A percentile compares a stretch with the other conserved stretches of the same genome.
phyloP scores from a whole-genome alignment of 2,113 vertebrate species.

The Ascaphus truei region DNA sequence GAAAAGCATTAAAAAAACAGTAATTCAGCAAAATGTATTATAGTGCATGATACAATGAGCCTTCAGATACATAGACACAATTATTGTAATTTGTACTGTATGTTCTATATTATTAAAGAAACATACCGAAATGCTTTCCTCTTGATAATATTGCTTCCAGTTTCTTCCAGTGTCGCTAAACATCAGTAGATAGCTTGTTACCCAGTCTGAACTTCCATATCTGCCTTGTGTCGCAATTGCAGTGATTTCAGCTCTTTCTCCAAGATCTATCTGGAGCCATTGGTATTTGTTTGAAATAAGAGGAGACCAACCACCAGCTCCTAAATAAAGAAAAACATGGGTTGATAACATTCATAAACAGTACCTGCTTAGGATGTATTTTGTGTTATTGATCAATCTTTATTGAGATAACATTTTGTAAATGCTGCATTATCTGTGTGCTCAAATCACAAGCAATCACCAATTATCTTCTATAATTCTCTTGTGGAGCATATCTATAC shows the following conservation, averaged over 20 bases:
- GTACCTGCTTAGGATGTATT: no score
- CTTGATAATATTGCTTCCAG: slow-evolving; percentile 86
- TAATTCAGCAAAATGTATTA: slow-evolving; percentile 9
- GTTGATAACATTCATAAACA: no score
- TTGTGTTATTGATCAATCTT: neutral
- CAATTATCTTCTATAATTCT: no score
- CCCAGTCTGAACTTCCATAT: slow-evolving; percentile 90
- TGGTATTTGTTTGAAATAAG: slow-evolving; percentile 80
- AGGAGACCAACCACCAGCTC: slow-evolving; percentile 93
- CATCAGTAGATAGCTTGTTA: slow-evolving; percentile 82
- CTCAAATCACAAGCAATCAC: no score
- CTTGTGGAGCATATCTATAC: no score
- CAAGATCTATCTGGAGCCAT: slow-evolving; percentile 87
- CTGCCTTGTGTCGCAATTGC: slow-evolving; percentile 86
- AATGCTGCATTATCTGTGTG: no score
- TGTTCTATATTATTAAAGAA: neutral
- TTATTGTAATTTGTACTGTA: neutral
- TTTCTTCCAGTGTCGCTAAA: slow-evolving; percentile 87
- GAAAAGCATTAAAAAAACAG: neutral
- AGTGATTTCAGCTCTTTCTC: slow-evolving; percentile 77
- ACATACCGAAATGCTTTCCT: slow-evolving; percentile 86
- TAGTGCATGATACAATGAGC: neutral
- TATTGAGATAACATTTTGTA: no score
- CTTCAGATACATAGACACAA: neutral
- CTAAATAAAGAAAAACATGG: slow-evolving; percentile 55